Percentiles rank a stretch among this genome's conserved stretches.
These are phyloP conservation scores for Drosophila athabasca DNA, from an alignment of 1,140 invertebrate species.

Conservation along the genomic window DNA sequence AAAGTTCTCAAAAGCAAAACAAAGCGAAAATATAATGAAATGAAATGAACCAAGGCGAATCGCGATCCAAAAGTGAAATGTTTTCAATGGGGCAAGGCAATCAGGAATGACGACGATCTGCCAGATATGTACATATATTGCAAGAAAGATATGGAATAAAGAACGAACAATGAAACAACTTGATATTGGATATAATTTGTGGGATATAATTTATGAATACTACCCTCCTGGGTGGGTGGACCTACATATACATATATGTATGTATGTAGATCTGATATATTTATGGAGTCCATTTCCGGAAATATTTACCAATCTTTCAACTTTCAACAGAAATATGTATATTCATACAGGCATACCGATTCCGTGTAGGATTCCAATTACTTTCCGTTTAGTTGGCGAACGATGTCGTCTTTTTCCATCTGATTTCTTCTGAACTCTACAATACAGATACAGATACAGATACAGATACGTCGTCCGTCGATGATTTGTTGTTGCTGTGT, in stretches of 20 bases:
- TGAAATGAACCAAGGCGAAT: slow-evolving; percentile 40
- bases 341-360: slow-evolving; percentile 2
- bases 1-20: slow-evolving; percentile 39
- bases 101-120: slow-evolving; percentile 39
- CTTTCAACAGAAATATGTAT: neutral
- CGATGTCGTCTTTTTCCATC: slow-evolving; percentile 15
- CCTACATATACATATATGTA: neutral
- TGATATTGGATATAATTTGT: slow-evolving; percentile 16
- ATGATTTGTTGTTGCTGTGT: slow-evolving; percentile 39
- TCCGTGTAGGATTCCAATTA: slow-evolving; percentile 21
- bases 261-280: neutral
- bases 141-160: slow-evolving; percentile 12
- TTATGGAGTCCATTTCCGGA: slow-evolving; percentile 1
- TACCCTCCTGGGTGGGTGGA: neutral
- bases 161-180: slow-evolving; percentile 33
- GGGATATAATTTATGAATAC: slow-evolving; percentile 5
- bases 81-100: slow-evolving; percentile 49
- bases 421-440: slow-evolving; percentile 15
- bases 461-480: slow-evolving; percentile 5
- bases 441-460: slow-evolving; percentile 2
- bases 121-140: neutral
- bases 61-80: slow-evolving; percentile 59
- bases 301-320: neutral
- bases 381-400: slow-evolving; percentile 4
- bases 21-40: slow-evolving; percentile 27